A percentile compares a stretch with the other conserved stretches of the same genome.
phyloP scores from a whole-genome alignment of 2,888 invertebrate species.

The Drosophila atroscutellata region DNA sequence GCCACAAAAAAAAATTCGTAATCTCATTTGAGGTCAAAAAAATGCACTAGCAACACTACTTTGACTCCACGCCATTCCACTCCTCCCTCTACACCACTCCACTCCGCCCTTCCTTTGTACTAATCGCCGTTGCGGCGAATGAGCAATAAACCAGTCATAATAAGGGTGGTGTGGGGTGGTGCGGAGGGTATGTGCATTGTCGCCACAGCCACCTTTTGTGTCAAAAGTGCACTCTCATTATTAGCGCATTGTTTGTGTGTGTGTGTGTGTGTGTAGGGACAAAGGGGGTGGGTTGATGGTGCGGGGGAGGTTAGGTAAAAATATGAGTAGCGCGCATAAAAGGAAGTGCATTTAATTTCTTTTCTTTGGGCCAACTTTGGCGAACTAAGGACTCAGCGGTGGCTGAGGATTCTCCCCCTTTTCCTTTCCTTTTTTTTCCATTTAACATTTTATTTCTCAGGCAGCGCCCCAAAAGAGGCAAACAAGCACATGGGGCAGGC shows the following conservation, averaged over 20 bases:
- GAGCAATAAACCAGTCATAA: constrained; percentile 73
- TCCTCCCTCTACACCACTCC: not conserved
- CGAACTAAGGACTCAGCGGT: constrained; percentile 12
- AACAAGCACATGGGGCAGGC: not conserved
- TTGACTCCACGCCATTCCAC: not conserved
- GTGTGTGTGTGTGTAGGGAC: not conserved
- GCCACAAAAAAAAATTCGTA: constrained; percentile 68
- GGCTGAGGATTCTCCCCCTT: not conserved
- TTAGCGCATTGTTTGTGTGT: constrained; percentile 71
- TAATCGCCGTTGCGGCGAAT: constrained; percentile 76
- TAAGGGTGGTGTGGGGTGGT: constrained; percentile 3
- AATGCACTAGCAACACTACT: constrained; percentile 24
- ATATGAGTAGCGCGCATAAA: constrained; percentile 75
- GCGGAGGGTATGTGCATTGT: constrained; percentile 34
- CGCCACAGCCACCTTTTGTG: constrained; percentile 77
- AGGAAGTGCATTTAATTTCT: constrained; percentile 81
- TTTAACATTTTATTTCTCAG: constrained; percentile 20
- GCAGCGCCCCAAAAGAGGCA: not conserved
- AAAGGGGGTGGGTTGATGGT: not conserved
- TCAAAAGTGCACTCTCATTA: constrained; percentile 80
- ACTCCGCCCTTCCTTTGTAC: constrained; percentile 23
- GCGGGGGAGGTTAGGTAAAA: constrained; percentile 29
- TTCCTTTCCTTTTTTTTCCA: constrained; percentile 12
- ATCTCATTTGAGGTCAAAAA: constrained; percentile 63
- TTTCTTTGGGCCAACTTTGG: constrained; percentile 63